A percentile compares a stretch with the other conserved stretches of the same genome.
Conservation (phyloP, 2,888 invertebrate species). For the Meandrusa payeni region DNA sequence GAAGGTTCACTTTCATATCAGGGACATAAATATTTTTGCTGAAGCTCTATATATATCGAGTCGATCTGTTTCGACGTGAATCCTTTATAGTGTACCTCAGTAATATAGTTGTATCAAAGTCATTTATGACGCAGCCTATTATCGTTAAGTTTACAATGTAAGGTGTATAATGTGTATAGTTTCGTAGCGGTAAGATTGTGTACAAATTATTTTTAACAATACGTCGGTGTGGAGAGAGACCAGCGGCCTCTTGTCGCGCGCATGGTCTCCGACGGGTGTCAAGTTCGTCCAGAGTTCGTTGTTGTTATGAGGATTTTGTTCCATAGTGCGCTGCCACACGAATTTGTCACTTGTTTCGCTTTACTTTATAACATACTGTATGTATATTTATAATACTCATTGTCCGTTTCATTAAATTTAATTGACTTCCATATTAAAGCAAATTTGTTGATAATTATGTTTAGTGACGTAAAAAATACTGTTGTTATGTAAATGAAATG, state of each 20-base stretch:
- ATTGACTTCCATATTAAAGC: slow-evolving; percentile 7
- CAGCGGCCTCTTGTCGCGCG: slow-evolving; percentile 29
- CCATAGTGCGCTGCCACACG: slow-evolving; percentile 40
- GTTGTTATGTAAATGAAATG: slow-evolving; percentile 4
- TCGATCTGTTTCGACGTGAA: slow-evolving; percentile 57
- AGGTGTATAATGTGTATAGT: slow-evolving; percentile 70
- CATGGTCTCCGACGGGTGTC: slow-evolving; percentile 37
- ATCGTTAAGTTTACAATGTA: slow-evolving; percentile 72
- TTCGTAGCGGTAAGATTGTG: slow-evolving; percentile 60
- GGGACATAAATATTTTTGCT: slow-evolving; percentile 54
- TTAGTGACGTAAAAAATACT: slow-evolving; percentile 1
- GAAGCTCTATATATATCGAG: slow-evolving; percentile 55
- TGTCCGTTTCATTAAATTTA: slow-evolving; percentile 23
- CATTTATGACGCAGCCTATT: slow-evolving; percentile 78
- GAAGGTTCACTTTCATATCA: slow-evolving; percentile 59
- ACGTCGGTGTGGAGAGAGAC: slow-evolving; percentile 48
- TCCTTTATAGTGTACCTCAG: slow-evolving; percentile 79
- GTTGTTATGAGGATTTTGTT: slow-evolving; percentile 46
- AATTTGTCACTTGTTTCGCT: slow-evolving; percentile 45
- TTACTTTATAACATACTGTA: slow-evolving; percentile 27
- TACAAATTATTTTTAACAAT: slow-evolving; percentile 69
- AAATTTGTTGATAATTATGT: slow-evolving; percentile 14
- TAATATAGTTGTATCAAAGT: slow-evolving; percentile 72
- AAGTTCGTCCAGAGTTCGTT: slow-evolving; percentile 42
- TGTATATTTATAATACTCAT: slow-evolving; percentile 43